Conservation (phyloP, 1,140 invertebrate species). For the Pantala flavescens region DNA sequence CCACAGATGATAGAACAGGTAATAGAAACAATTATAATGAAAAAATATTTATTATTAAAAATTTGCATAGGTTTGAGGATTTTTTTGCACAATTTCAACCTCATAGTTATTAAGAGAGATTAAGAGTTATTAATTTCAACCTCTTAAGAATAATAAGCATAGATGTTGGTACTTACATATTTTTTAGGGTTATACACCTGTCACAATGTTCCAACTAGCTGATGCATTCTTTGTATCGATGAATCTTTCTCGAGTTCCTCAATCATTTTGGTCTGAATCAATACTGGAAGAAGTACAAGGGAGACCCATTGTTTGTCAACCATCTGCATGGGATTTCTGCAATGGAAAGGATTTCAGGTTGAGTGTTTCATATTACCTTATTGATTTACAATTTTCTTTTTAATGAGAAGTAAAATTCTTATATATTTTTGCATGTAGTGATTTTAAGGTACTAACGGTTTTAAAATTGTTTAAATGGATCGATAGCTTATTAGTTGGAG, state of each 20-base stretch:
- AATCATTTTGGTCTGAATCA: constrained; percentile 70
- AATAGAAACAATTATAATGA: constrained; percentile 19
- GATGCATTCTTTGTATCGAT: constrained; percentile 78
- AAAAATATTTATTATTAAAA: constrained; percentile 8
- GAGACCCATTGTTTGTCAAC: constrained; percentile 66
- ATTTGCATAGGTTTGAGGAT: no score
- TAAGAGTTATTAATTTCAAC: background rate
- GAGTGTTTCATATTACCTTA: background rate
- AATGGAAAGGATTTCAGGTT: constrained; percentile 73
- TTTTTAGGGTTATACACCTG: constrained; percentile 64
- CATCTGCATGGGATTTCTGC: constrained; percentile 89
- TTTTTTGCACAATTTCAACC: no score
- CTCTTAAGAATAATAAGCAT: no score
- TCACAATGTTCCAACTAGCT: constrained; percentile 65
- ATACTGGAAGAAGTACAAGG: constrained; percentile 63
- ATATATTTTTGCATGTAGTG: no score
- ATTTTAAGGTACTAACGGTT: no score
- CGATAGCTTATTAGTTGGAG: no score
- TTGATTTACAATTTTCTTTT: background rate
- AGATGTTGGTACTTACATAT: no score
- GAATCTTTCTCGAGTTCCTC: constrained; percentile 69
- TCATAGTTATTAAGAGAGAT: background rate
- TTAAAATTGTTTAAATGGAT: no score
- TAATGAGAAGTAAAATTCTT: background rate
- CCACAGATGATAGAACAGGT: constrained; percentile 71